These are phyloP conservation scores for Lathronympha strigana DNA, from an alignment of 2,888 invertebrate species.

Conservation along the genomic window DNA sequence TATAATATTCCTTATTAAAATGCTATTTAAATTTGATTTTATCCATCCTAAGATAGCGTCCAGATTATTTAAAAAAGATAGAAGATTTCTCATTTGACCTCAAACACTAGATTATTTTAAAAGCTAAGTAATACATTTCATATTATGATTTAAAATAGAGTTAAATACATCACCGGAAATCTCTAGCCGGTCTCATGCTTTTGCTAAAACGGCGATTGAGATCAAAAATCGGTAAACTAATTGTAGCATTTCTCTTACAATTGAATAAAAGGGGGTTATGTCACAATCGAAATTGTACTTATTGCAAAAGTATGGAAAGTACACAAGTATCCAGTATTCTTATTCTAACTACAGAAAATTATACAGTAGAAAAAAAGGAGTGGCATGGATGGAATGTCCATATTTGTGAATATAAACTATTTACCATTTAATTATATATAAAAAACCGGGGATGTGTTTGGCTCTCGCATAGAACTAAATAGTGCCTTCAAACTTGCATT, in stretches of 20 bases:
- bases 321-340: no score
- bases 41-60: slow-evolving; percentile 39
- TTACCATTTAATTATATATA: neutral
- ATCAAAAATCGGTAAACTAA: no score
- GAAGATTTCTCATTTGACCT: neutral
- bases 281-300: no score
- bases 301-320: no score
- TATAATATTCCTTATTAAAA: slow-evolving; percentile 1
- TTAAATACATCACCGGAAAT: slow-evolving; percentile 2
- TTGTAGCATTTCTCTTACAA: no score
- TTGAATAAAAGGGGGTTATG: no score
- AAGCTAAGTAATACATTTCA: neutral
- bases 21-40: slow-evolving; percentile 22
- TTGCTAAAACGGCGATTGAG: neutral
- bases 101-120: neutral
- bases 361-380: no score
- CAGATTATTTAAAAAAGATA: slow-evolving; percentile 11
- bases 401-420: neutral
- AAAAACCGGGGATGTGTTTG: neutral
- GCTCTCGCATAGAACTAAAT: slow-evolving; percentile 15
- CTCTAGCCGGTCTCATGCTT: neutral
- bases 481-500: slow-evolving; percentile 37
- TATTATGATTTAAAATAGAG: neutral
- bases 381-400: no score
- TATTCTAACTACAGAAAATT: no score